Base-by-base conservation (phyloP, 2,797 vertebrate species). In the Hoplostethus mediterraneus region DNA sequence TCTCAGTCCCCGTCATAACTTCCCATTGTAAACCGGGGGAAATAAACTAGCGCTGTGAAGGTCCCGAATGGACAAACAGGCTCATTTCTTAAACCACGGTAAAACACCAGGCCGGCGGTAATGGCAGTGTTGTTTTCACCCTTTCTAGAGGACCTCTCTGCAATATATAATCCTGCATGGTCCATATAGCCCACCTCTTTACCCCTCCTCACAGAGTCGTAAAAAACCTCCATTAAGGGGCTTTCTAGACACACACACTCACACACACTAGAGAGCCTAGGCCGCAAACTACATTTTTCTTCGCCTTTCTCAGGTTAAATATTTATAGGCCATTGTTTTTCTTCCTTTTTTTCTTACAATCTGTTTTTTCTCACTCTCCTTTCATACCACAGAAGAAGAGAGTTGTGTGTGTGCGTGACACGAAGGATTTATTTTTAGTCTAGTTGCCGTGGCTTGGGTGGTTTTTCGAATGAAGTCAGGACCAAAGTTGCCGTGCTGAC, bases 271-370 rank as follows among this genome's bases (percentile, higher is more conserved):
- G 63, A 74, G 53, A 66, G 65, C 49, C 13, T 12, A 17, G 44
- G 56, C 48, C 0, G 0, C 60, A 61, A 52, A 60, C 25, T 40
- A 67, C 64, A 65, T 67, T 6, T 17, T 51, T 67, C 67, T 62
- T n/a, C 56, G 60, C 67, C 44, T 57, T 44, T 47, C 53, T 28
- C 25, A 49, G 54, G 67, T 84, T 61, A 82, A 84, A 63, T 59
- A 87, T 84, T 75, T 7, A 80, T 73, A 7, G 62, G 59, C 66
- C 71, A 70, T 79, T 87, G 73, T 85, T 54, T 14, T 49, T 10
- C 3, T 16, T 16, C 12, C 9, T 44, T 33, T 33, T 33, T 33
- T 33, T 33, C 9, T 11, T 11, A 42, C 40, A 11, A 42, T 42
- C 40, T 42, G 40, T 42, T 47, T 30, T 28, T 62, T n/a, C 16